These are phyloP conservation scores for Danio choprae DNA, from an alignment of 2,797 vertebrate genomes.

Conservation along the genomic window DNA sequence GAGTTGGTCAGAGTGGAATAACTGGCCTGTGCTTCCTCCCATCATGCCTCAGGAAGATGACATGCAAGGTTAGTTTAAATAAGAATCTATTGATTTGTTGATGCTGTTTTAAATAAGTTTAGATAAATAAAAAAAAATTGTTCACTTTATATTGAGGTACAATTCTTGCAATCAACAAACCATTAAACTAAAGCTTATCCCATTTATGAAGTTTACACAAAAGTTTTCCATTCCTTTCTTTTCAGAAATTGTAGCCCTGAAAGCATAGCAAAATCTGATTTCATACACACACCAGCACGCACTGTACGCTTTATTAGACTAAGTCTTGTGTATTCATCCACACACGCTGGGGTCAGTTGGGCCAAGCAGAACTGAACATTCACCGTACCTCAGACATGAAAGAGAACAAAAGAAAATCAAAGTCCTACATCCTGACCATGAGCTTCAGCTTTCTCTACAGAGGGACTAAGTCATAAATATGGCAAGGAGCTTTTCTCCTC, in stretches of 20 bases:
- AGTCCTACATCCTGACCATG: slow-evolving; percentile 41
- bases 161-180: too few species aligned
- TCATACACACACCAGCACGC: slow-evolving; percentile 44
- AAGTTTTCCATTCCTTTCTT: background rate
- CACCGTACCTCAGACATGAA: slow-evolving; percentile 64
- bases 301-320: slow-evolving; percentile 32
- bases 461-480: slow-evolving; percentile 68
- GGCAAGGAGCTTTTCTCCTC: slow-evolving; percentile 87
- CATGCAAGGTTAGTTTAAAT: slow-evolving; percentile 67
- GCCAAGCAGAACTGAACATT: slow-evolving; percentile 76
- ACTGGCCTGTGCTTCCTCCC: slow-evolving; percentile 79
- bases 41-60: slow-evolving; percentile 86
- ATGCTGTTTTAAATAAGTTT: background rate
- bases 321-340: slow-evolving; percentile 64
- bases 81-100: background rate
- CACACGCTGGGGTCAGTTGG: slow-evolving; percentile 78
- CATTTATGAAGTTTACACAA: background rate
- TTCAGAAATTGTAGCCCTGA: background rate
- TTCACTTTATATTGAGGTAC: too few species aligned
- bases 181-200: too few species aligned
- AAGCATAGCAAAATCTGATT: slow-evolving; percentile 20
- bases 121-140: too few species aligned
- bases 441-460: slow-evolving; percentile 70
- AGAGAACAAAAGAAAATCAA: slow-evolving; percentile 61
- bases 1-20: slow-evolving; percentile 71